Evolutionary conservation across 2,797 vertebrate genomes (phyloP).

Genomic region (Artibeus lituratus): DNA sequence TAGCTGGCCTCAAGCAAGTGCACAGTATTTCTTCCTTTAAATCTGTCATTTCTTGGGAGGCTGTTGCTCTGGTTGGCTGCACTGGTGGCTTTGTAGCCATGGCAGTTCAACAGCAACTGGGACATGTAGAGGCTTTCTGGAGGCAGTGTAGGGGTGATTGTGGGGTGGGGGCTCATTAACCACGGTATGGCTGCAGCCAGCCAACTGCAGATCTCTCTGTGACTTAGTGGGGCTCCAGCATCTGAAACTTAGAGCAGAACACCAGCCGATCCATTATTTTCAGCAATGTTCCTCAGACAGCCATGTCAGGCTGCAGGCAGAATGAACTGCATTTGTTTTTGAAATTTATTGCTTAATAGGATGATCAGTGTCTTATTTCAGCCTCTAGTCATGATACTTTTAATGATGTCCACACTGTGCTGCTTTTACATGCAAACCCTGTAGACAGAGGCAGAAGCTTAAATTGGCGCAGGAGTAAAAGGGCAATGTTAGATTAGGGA

Average conservation of each 20-base stretch:
- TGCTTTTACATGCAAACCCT: constrained; percentile 67
- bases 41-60: constrained; percentile 80
- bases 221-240: constrained; percentile 54
- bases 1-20: constrained; percentile 80
- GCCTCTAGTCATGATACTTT: constrained; percentile 64
- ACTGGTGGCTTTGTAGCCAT: constrained; percentile 74
- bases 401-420: constrained; percentile 77
- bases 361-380: constrained; percentile 68
- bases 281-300: constrained; percentile 58
- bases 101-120: constrained; percentile 72
- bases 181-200: constrained; percentile 51
- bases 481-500: not conserved
- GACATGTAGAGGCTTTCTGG: constrained; percentile 56
- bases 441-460: constrained; percentile 48
- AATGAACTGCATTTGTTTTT: constrained; percentile 76
- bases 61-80: constrained; percentile 75
- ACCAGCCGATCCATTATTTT: constrained; percentile 52
- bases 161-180: constrained; percentile 66
- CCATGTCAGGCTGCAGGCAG: constrained; percentile 68
- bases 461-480: constrained; percentile 48
- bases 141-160: not conserved
- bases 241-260: constrained; percentile 67
- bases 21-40: constrained; percentile 77
- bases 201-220: constrained; percentile 55
- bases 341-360: constrained; percentile 77